Evolutionary conservation across 1,140 invertebrate genomes (phyloP).

Genomic region (Palaemon carinicauda): DNA sequence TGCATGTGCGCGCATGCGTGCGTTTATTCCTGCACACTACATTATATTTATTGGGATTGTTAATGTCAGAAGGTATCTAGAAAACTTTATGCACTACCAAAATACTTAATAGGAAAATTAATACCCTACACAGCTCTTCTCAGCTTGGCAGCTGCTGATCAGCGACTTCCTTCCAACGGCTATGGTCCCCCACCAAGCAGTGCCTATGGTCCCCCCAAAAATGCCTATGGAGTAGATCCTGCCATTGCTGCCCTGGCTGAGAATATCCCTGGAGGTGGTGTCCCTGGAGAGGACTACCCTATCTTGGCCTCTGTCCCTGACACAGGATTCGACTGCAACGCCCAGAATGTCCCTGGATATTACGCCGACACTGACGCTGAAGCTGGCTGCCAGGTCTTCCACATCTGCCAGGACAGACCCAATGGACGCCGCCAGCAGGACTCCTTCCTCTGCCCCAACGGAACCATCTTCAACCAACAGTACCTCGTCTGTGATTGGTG

Average conservation of each 20-base stretch:
- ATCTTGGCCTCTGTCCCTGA: constrained; percentile 62
- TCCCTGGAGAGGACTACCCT: constrained; percentile 62
- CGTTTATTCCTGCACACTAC: no score
- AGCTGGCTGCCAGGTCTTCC: constrained; percentile 67
- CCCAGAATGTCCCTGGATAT: constrained; percentile 59
- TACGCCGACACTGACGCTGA: constrained; percentile 63
- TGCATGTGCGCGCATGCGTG: no score
- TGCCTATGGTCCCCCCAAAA: no score
- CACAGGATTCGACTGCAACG: constrained; percentile 65
- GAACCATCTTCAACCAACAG: constrained; percentile 70
- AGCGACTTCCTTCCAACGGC: no score
- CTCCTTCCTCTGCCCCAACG: constrained; percentile 69
- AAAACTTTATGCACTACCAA: no score
- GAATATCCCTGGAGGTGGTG: constrained; percentile 32
- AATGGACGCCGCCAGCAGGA: constrained; percentile 59
- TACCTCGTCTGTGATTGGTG: constrained; percentile 72
- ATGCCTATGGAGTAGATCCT: no score
- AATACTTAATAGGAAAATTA: no score
- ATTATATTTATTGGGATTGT: no score
- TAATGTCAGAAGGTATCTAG: no score
- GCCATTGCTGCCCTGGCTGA: not conserved
- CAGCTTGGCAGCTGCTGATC: no score
- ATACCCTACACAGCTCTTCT: no score
- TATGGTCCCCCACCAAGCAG: no score
- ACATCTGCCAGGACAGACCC: constrained; percentile 68